Evolutionary conservation across 2,797 vertebrate genomes (phyloP), one percentile per base, ranked within the genome.

Genomic region (Lepus townsendii): DNA sequence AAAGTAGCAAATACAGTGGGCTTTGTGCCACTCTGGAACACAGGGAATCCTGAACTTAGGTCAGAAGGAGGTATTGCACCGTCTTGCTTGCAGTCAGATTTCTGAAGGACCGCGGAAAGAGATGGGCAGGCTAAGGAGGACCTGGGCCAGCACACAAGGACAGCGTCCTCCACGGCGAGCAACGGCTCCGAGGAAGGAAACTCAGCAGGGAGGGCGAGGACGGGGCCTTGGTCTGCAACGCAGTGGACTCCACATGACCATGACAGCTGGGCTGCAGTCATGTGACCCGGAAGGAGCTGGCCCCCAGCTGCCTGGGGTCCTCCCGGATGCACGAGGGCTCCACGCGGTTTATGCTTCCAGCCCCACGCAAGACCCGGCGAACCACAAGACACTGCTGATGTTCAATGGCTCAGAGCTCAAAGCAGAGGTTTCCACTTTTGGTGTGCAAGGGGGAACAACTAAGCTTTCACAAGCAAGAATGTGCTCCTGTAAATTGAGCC

Each of bases 401-500:
- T 0, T 13, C 16, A 80, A 14, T 24, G 47, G 4, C 47, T 47
- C 7, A 0, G 30, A 26, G 57, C 38, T 30, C 68, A 71, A 60
- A 35, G 38, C 38, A 30, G 71, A 91, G 57, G 27, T 30, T 54
- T 69, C 63, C 86, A 75, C 26, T 76, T 83, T 88, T 86, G 66
- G 73, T 80, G 65, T 32, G 27, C 26, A n/a, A 90, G 62, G 82
- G 68, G 22, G 94, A 47, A 88, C 68, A 66, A 72, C 24, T 73
- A 19, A 94, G 62, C 27, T 79, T 77, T 94, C 71, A 71, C 22
- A 35, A 94, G 30, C 3, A 90, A 73, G 68, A 80, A 94, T 88
- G 73, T 69, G 60, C 54, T 78, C 72, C 78, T 0, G 27, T 73
- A 85, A 92, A 77, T 35, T 13, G 30, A 71, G 30, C 35, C 93